phyloP scores from a whole-genome alignment of 2,888 invertebrate species.

The Theretra japonica region DNA sequence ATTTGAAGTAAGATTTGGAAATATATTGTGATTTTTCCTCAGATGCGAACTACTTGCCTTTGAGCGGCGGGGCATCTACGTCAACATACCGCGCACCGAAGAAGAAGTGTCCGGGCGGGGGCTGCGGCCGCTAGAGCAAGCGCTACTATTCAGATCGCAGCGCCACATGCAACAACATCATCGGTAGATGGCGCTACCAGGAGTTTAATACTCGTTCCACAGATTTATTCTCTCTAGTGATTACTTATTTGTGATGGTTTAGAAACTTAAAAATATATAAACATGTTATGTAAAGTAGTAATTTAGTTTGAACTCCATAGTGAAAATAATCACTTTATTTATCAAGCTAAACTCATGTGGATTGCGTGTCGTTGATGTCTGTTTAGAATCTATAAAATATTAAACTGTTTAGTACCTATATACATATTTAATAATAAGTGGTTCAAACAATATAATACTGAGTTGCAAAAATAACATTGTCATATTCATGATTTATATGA shows the following conservation, averaged over 20 bases:
- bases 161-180: not conserved
- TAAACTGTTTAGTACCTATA: too few species aligned
- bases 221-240: not conserved
- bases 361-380: not conserved
- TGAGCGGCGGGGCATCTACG: slow-evolving; percentile 65
- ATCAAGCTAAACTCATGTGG: not conserved
- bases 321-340: not conserved
- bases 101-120: slow-evolving; percentile 70
- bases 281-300: not conserved
- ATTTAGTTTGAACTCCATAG: not conserved
- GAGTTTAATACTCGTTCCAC: not conserved
- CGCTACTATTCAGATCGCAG: not conserved
- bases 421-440: too few species aligned
- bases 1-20: too few species aligned
- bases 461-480: too few species aligned
- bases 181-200: slow-evolving; percentile 4
- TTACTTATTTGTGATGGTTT: not conserved
- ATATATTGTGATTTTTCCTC: slow-evolving; percentile 30
- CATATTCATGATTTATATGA: too few species aligned
- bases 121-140: slow-evolving; percentile 64
- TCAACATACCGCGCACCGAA: slow-evolving; percentile 73
- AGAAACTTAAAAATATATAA: not conserved
- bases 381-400: not conserved
- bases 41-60: slow-evolving; percentile 63
- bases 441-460: too few species aligned